These are phyloP conservation scores for Asarcornis scutulata DNA, from an alignment of 2,113 vertebrate genomes.

Conservation along the genomic window DNA sequence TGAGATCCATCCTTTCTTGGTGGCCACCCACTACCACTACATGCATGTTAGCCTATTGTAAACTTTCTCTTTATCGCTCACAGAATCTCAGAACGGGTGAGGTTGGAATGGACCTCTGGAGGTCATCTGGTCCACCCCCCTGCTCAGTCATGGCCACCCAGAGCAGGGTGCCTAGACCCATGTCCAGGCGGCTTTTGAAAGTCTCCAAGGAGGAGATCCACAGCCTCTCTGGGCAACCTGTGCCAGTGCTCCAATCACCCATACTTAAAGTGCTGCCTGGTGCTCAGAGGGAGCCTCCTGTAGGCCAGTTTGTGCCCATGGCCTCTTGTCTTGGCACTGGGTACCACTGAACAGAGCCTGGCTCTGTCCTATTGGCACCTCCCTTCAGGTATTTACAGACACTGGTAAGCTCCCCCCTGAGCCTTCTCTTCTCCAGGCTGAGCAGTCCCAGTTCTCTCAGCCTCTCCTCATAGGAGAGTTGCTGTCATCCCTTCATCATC, in stretches of 20 bases:
- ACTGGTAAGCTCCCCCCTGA: background rate
- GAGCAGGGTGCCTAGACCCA: background rate
- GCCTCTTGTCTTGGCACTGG: too few relatives aligned
- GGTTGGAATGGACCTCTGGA: background rate
- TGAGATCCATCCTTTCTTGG: accelerated
- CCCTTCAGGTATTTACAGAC: background rate
- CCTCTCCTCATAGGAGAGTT: background rate
- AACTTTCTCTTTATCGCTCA: background rate
- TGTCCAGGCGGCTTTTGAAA: background rate
- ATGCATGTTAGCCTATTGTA: background rate
- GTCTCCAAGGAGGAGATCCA: background rate
- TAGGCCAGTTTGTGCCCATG: too few relatives aligned
- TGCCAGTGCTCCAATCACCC: background rate
- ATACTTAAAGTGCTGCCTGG: too few relatives aligned
- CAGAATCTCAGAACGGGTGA: background rate
- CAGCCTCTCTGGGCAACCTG: background rate
- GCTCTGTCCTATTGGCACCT: background rate
- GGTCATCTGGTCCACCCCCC: background rate
- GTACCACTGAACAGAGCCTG: background rate
- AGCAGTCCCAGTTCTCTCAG: background rate
- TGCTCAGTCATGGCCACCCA: background rate
- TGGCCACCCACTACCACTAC: accelerated
- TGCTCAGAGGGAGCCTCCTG: too few relatives aligned
- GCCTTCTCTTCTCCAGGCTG: background rate
- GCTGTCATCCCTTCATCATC: background rate